Conservation (phyloP, 2,888 invertebrate species). For the Pseudococcus viburni region DNA sequence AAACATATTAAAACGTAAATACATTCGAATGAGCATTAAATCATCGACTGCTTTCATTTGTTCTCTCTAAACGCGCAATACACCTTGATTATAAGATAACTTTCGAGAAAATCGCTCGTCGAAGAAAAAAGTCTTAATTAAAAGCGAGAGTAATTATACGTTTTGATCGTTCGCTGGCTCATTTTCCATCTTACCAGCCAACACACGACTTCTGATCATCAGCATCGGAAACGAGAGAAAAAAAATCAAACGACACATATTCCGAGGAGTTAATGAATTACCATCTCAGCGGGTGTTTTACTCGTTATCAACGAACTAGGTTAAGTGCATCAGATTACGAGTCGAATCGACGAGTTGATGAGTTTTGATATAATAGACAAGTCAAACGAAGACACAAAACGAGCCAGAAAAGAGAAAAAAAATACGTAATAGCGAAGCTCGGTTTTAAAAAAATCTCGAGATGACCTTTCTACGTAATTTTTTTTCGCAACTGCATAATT, state of each 20-base stretch:
- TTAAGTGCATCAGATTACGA: constrained; percentile 31
- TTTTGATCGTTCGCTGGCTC: background rate
- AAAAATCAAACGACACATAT: background rate
- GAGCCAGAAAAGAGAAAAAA: background rate
- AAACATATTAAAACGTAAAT: background rate
- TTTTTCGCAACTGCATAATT: background rate
- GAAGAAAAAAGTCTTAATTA: constrained; percentile 26
- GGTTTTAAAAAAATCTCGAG: background rate
- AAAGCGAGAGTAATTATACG: constrained; percentile 48
- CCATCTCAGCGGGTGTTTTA: constrained; percentile 22
- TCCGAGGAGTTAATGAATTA: background rate
- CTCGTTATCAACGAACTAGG: background rate
- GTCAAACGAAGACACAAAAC: background rate
- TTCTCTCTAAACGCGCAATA: background rate
- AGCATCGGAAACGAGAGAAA: background rate
- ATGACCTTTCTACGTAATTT: constrained; percentile 9
- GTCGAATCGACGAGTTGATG: constrained; percentile 12
- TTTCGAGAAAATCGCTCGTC: constrained; percentile 3
- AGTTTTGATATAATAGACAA: constrained; percentile 20
- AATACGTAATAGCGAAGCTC: background rate
- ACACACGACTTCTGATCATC: background rate
- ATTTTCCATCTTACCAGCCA: background rate
- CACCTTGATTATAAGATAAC: background rate
- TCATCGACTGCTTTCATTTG: constrained; percentile 10
- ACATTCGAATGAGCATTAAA: background rate